These are phyloP conservation scores for Bombycilla garrulus DNA, from an alignment of 2,113 vertebrate genomes.

Conservation along the genomic window DNA sequence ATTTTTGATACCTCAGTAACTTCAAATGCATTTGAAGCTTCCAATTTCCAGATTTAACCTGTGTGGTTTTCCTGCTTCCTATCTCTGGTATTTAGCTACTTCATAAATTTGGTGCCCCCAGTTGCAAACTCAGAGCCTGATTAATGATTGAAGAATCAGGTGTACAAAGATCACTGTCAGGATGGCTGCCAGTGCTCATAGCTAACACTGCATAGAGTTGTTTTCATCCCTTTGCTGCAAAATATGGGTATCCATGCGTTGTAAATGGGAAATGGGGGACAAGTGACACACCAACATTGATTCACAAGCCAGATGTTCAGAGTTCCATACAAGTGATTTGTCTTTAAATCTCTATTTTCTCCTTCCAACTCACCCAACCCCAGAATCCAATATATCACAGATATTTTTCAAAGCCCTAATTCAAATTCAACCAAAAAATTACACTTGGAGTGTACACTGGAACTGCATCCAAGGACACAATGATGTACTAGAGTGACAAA, in stretches of 20 bases:
- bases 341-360: background rate
- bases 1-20: background rate
- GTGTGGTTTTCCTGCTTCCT: background rate
- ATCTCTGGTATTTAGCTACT: background rate
- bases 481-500: background rate
- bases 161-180: background rate
- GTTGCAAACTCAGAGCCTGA: background rate
- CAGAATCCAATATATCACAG: background rate
- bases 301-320: background rate
- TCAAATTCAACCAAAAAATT: background rate
- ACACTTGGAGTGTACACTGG: background rate
- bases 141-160: background rate
- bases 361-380: fast-evolving
- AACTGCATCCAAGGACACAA: background rate
- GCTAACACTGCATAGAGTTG: background rate
- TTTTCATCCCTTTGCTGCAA: background rate
- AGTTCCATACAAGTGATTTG: background rate
- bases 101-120: background rate
- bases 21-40: background rate
- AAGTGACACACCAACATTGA: background rate
- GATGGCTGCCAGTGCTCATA: background rate
- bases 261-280: background rate
- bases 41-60: background rate
- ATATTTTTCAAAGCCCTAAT: background rate
- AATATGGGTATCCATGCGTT: background rate